Conservation (phyloP, 2,797 vertebrate species). For the Triplophysa bombifrons region DNA sequence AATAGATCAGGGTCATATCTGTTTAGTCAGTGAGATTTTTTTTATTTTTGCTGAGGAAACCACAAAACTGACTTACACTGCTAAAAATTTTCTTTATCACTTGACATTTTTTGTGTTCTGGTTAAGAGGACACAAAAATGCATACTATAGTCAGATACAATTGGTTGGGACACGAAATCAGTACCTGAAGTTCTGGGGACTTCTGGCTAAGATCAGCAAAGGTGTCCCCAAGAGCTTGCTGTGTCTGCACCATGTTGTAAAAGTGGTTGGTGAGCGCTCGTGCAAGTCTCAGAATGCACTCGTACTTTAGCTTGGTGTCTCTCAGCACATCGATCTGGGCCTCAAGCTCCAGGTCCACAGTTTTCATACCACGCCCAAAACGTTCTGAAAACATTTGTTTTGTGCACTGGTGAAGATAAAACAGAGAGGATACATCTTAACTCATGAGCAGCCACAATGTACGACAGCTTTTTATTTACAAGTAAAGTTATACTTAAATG, state of each 20-base stretch:
- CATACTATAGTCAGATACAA: background rate
- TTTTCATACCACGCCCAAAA: conserved; percentile 91
- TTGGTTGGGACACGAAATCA: background rate
- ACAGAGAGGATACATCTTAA: conserved; percentile 8
- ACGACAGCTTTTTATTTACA: background rate
- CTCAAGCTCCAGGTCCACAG: conserved; percentile 94
- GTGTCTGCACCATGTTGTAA: conserved; percentile 93
- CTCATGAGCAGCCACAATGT: background rate
- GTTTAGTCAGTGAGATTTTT: background rate
- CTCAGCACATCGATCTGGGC: conserved; percentile 92
- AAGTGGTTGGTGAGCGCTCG: conserved; percentile 88
- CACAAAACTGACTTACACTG: background rate
- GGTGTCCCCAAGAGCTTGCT: conserved; percentile 92
- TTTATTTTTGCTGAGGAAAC: background rate
- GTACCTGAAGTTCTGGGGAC: conserved; percentile 94
- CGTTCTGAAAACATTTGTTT: conserved; percentile 95
- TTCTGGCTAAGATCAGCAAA: conserved; percentile 98
- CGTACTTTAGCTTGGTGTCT: conserved; percentile 94
- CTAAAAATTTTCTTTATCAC: background rate
- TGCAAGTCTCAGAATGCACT: conserved; percentile 86
- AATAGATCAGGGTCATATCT: background rate
- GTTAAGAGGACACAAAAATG: background rate
- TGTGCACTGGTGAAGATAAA: conserved; percentile 79
- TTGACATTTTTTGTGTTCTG: background rate
- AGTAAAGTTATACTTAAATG: background rate